Conservation (phyloP, 2,797 vertebrate species). For the Lagothrix lagotricha region DNA sequence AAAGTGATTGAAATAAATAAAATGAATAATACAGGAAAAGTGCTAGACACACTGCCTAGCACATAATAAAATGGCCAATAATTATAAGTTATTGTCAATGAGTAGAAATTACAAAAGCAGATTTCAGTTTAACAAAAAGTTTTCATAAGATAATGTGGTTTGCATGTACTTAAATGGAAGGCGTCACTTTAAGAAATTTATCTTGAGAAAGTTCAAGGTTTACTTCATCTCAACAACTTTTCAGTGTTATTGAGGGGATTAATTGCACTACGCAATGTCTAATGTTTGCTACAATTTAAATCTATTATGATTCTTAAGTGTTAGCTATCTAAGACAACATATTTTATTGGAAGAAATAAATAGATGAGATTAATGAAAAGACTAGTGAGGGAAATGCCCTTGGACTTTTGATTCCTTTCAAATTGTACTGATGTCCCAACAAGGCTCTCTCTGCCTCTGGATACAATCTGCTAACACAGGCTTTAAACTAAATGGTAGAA, state of each 20-base stretch:
- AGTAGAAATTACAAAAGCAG: neutral
- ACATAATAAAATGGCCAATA: neutral
- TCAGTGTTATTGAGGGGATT: neutral
- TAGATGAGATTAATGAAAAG: neutral
- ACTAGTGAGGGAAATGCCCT: neutral
- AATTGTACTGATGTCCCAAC: neutral
- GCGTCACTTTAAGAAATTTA: neutral
- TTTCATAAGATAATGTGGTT: neutral
- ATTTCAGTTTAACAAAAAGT: neutral
- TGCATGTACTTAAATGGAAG: neutral
- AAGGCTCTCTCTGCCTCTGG: neutral
- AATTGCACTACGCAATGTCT: neutral
- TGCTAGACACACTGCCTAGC: neutral
- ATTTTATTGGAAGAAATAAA: neutral
- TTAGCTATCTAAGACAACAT: neutral
- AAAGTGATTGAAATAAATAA: neutral
- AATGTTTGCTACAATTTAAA: neutral
- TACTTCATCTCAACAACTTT: neutral
- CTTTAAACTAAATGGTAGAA: conserved; percentile 43
- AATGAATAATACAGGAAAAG: neutral
- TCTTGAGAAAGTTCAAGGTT: neutral
- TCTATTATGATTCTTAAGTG: neutral
- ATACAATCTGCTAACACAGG: neutral
- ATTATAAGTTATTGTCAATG: neutral
- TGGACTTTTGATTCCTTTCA: neutral